These are phyloP conservation scores for Siphamia tubifer DNA, from an alignment of 2,113 vertebrate genomes.

Conservation along the genomic window DNA sequence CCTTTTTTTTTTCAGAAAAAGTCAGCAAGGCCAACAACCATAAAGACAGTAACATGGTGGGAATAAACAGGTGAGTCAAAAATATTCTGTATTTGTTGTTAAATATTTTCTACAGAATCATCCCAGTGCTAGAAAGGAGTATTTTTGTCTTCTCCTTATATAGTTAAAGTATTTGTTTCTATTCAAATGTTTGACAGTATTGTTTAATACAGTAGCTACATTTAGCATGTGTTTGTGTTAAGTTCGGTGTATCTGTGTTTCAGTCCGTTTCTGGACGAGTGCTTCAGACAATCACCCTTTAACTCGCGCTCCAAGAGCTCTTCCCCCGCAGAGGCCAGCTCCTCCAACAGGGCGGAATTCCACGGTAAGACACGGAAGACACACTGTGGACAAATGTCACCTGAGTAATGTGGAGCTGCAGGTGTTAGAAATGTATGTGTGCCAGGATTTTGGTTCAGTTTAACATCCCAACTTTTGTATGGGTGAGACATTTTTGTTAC, in stretches of 20 bases:
- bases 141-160: background rate
- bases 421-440: too few relatives aligned
- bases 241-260: conserved; percentile 23
- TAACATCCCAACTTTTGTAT: too few relatives aligned
- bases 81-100: background rate
- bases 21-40: conserved; percentile 98
- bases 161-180: background rate
- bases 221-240: background rate
- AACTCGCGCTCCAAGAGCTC: conserved; percentile 93
- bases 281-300: conserved; percentile 98
- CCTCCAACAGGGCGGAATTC: conserved; percentile 83
- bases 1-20: conserved; percentile 85
- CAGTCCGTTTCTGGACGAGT: conserved; percentile 96
- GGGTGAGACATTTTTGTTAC: too few relatives aligned
- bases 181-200: background rate
- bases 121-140: background rate
- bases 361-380: conserved; percentile 80
- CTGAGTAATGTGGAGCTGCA: too few relatives aligned
- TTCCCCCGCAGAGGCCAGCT: conserved; percentile 85
- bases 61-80: conserved; percentile 87
- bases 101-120: background rate
- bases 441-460: too few relatives aligned
- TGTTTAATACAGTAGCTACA: background rate
- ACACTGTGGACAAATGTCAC: background rate
- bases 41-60: conserved; percentile 89